Evolutionary conservation across 2,888 invertebrate genomes (phyloP).

Genomic region (Cosmia pyralina): DNA sequence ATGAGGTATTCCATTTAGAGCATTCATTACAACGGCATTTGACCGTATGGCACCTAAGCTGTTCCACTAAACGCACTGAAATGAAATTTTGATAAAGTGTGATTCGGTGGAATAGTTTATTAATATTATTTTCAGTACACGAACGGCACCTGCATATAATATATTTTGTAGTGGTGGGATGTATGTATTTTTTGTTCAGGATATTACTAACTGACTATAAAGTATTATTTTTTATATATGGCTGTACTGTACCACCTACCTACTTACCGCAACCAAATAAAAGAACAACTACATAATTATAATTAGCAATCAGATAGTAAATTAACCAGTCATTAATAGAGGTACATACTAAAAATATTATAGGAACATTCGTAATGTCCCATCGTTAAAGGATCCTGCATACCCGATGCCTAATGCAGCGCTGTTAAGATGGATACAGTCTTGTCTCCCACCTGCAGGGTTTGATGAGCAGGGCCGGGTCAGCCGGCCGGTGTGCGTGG

Average conservation of each 20-base stretch:
- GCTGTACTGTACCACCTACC: no score
- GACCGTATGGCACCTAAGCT: not conserved
- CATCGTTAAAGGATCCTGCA: slow-evolving; percentile 5
- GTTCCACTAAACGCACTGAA: not conserved
- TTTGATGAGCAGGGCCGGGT: slow-evolving; percentile 61
- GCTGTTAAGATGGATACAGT: slow-evolving; percentile 35
- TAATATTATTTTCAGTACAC: not conserved
- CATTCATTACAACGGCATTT: no score
- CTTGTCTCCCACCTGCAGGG: slow-evolving; percentile 62
- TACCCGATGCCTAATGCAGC: slow-evolving; percentile 8
- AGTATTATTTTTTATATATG: no score
- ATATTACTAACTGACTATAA: no score
- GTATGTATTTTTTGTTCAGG: no score
- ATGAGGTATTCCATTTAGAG: no score
- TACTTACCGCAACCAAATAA: no score
- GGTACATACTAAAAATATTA: not conserved
- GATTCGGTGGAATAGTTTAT: not conserved
- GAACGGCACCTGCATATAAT: not conserved
- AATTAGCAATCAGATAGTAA: no score
- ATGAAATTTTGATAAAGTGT: not conserved
- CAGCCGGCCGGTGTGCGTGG: slow-evolving; percentile 50
- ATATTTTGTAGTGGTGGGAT: not conserved
- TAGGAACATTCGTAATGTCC: not conserved
- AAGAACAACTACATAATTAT: no score
- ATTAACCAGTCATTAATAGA: no score